phyloP scores from a whole-genome alignment of 2,888 invertebrate genomes.

The Drosophila falleni region DNA sequence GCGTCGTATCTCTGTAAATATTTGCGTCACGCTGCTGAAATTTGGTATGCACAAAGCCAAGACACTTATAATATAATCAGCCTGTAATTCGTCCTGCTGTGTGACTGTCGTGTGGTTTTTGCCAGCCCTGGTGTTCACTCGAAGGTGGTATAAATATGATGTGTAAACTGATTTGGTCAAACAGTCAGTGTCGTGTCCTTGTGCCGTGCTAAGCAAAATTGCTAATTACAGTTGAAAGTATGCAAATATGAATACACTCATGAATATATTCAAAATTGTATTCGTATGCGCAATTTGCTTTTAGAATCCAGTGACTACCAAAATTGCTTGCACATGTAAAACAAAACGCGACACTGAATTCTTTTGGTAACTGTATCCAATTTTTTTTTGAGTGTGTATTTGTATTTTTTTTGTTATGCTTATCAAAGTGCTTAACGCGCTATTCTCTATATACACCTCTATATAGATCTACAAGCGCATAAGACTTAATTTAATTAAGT shows the following conservation, averaged over 20 bases:
- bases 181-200: slow-evolving; percentile 39
- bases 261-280: slow-evolving; percentile 5
- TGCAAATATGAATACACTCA: slow-evolving; percentile 2
- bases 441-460: no score
- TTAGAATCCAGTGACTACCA: neutral
- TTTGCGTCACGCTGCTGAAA: neutral
- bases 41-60: neutral
- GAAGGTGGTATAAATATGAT: slow-evolving; percentile 42
- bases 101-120: neutral
- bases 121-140: slow-evolving; percentile 35
- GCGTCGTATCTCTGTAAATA: neutral
- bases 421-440: slow-evolving; percentile 14
- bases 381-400: neutral
- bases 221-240: slow-evolving; percentile 4
- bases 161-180: slow-evolving; percentile 25
- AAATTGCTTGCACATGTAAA: no score
- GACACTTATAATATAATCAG: neutral
- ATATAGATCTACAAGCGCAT: no score
- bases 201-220: slow-evolving; percentile 42
- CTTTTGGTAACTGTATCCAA: neutral
- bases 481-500: slow-evolving; percentile 54
- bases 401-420: slow-evolving; percentile 24
- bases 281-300: neutral
- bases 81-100: neutral
- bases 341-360: neutral